phyloP scores from a whole-genome alignment of 2,888 invertebrate genomes.

The Podabrus alpinus region DNA sequence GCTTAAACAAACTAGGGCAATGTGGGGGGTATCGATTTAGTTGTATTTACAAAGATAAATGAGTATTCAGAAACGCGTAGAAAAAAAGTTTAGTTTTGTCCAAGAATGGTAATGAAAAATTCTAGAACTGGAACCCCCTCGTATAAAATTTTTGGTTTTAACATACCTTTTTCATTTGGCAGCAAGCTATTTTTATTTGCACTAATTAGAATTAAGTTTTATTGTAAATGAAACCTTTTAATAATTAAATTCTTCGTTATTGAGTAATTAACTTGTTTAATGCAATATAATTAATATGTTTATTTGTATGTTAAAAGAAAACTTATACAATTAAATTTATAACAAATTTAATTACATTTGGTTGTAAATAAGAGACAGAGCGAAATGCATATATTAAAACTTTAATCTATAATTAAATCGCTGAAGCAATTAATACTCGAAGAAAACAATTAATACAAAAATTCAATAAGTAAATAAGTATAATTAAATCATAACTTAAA shows the following conservation, averaged over 20 bases:
- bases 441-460: slow-evolving; percentile 21
- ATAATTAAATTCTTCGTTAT: not conserved
- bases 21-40: not conserved
- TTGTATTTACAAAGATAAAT: not conserved
- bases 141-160: not conserved
- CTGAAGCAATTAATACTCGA: slow-evolving; percentile 19
- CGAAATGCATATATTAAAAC: not conserved
- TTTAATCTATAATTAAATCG: slow-evolving; percentile 31
- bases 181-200: not conserved
- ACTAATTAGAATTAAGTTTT: not conserved
- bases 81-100: not conserved
- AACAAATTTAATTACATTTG: not conserved
- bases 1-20: not conserved
- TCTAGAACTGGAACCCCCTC: not conserved
- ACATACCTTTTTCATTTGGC: not conserved
- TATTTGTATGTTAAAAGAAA: not conserved
- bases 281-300: not conserved
- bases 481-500: not conserved
- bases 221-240: not conserved
- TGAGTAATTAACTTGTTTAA: not conserved
- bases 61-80: not conserved
- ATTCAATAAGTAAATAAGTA: slow-evolving; percentile 11
- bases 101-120: not conserved
- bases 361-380: not conserved
- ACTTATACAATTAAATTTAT: not conserved